Conservation (phyloP, 1,140 invertebrate genomes). For the Neocloeon triangulifer region DNA sequence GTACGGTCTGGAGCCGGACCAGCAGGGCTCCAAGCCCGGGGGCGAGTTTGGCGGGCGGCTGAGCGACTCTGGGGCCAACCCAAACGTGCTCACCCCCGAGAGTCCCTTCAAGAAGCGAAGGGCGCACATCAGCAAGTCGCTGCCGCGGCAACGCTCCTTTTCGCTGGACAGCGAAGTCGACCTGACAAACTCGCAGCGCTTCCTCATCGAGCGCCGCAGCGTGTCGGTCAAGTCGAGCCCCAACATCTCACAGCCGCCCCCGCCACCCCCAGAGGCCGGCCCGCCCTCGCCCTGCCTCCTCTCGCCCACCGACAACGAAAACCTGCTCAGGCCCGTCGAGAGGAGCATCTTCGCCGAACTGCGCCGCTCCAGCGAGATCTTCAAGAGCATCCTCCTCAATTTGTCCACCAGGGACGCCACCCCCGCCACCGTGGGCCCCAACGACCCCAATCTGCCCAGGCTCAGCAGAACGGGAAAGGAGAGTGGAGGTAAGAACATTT, state of each 20-base stretch:
- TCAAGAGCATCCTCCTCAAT: slow-evolving; percentile 19
- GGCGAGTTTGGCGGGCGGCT: slow-evolving; percentile 19
- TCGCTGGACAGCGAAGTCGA: slow-evolving; percentile 17
- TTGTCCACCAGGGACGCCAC: slow-evolving; percentile 15
- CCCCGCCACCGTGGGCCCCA: slow-evolving; percentile 1
- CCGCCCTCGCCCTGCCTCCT: not conserved
- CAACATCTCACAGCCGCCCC: slow-evolving; percentile 7
- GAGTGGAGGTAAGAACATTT: not conserved
- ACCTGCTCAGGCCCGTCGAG: slow-evolving; percentile 7
- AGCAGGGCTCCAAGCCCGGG: too few species aligned
- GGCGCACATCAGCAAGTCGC: slow-evolving; percentile 12
- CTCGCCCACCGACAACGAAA: not conserved
- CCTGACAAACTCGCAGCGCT: slow-evolving; percentile 7
- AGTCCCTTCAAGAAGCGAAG: slow-evolving; percentile 12
- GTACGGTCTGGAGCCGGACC: slow-evolving; percentile 29
- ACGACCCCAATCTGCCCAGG: not conserved
- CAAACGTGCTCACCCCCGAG: slow-evolving; percentile 8
- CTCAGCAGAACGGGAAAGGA: not conserved
- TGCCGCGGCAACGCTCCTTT: slow-evolving; percentile 18
- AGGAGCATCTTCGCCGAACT: slow-evolving; percentile 18
- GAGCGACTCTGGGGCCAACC: slow-evolving; percentile 10
- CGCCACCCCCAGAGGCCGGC: not conserved
- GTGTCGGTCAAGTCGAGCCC: slow-evolving; percentile 18
- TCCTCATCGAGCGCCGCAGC: slow-evolving; percentile 13
- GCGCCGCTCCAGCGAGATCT: slow-evolving; percentile 19